Base-by-base conservation (phyloP, 2,888 invertebrate genomes). In the Oscheius sp. region DNA sequence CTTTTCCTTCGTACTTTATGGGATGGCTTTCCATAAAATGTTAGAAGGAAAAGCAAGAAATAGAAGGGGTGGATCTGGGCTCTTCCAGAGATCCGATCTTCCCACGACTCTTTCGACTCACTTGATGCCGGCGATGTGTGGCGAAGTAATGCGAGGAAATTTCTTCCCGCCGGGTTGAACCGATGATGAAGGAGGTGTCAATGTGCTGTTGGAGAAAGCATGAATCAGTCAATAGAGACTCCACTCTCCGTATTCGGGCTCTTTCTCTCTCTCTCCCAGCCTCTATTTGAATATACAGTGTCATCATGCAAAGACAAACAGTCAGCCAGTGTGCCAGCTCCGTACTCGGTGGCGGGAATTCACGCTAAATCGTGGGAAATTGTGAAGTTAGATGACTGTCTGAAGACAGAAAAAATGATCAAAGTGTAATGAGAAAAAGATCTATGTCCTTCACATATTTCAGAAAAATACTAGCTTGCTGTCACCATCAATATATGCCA, bases 201-300 rank as follows among this genome's bases (percentile, higher is more conserved):
- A 44, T 54, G 54, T 54, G 54, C n/a, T 22, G 51, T 51, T 32
- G 12, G 14, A 33, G 33, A 33, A 33, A 32, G 54, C 54, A 54
- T 54, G 54, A 54, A 54, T 59, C 59, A 59, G 59, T 59, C 59
- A 59, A 59, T 59, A 59, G 28, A 45, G n/a, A n/a, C n/a, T 14
- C 20, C 49, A 9, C 24, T 20, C 47, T 28, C 59, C 59, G 26
- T 59, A 59, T 59, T 59, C 44, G 59, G 54, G 41, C 41, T 41
- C 41, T 41, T 12, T 41, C 41, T 41, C 41, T 41, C 45, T 44
- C 45, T 44, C 17, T 44, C 45, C 45, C 12, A n/a, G 17, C 9
- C 59, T 59, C 20, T 59, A 59, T 59, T 59, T 59, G 59, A 59
- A 59, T 59, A 59, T 59, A 59, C 59, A 44, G 59, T 59, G 59